Evolutionary conservation across 2,797 vertebrate species (phyloP).

Genomic region (Danio aesculapii): DNA sequence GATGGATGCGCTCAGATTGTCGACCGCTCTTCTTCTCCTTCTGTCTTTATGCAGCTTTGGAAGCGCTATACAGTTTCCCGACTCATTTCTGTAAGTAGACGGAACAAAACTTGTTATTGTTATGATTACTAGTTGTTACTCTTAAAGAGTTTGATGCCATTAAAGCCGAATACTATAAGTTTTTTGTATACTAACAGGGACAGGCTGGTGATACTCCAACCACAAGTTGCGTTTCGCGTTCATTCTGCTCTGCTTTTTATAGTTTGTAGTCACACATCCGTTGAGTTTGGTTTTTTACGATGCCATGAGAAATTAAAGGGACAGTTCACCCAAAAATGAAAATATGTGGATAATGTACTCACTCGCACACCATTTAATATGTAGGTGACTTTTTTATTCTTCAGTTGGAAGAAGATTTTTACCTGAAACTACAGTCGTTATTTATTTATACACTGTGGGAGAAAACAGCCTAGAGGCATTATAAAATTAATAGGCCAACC

Average conservation of each 20-base stretch:
- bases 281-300: neutral
- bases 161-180: neutral
- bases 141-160: conserved; percentile 32
- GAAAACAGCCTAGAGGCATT: no score
- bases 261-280: neutral
- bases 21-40: conserved; percentile 69
- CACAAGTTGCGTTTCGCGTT: neutral
- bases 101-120: conserved; percentile 62
- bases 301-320: neutral
- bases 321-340: neutral
- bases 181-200: neutral
- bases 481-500: no score
- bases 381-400: no score
- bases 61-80: conserved; percentile 73
- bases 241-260: neutral
- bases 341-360: no score
- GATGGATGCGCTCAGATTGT: conserved; percentile 71
- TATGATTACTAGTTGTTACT: conserved; percentile 42
- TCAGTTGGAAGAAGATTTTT: no score
- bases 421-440: no score
- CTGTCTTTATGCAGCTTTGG: conserved; percentile 67
- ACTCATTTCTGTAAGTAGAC: conserved; percentile 73
- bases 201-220: neutral
- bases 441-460: no score
- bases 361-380: no score